phyloP scores from a whole-genome alignment of 2,113 vertebrate species.

The Scomber scombrus region DNA sequence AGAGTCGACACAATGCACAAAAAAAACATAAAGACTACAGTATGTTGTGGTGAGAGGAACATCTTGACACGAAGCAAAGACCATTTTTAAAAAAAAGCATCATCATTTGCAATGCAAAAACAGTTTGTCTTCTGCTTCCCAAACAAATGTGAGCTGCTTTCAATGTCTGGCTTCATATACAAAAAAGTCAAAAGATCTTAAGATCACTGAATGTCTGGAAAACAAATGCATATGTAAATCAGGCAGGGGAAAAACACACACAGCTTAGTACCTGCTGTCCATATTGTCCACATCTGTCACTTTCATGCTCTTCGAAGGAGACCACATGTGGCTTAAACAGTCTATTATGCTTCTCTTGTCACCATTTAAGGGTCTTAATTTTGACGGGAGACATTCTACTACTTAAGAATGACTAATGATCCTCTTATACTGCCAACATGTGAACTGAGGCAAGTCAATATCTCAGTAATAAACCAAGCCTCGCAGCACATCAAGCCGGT shows the following conservation, averaged over 20 bases:
- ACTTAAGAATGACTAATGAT: background rate
- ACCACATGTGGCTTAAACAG: background rate
- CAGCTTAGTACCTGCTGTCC: background rate
- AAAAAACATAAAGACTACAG: conserved; percentile 14
- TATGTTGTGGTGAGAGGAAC: conserved; percentile 24
- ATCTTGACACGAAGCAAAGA: conserved; percentile 58
- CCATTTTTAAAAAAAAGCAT: conserved; percentile 43
- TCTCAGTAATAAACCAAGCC: background rate
- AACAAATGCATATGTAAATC: conserved; percentile 82
- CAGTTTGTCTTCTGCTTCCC: conserved; percentile 32
- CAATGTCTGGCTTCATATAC: conserved; percentile 62
- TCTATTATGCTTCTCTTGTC: background rate
- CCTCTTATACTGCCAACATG: background rate
- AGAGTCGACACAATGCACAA: background rate
- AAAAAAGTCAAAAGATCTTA: conserved; percentile 67
- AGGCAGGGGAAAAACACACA: conserved; percentile 38
- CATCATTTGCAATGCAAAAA: conserved; percentile 83
- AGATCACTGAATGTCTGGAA: conserved; percentile 74
- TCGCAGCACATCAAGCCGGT: background rate
- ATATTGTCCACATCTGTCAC: background rate
- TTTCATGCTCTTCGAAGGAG: background rate
- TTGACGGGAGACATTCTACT: background rate
- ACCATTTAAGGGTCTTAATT: background rate
- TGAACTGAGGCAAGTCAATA: background rate
- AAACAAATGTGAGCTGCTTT: conserved; percentile 77